phyloP scores from a whole-genome alignment of 2,797 vertebrate genomes.

The Crax fasciolata region DNA sequence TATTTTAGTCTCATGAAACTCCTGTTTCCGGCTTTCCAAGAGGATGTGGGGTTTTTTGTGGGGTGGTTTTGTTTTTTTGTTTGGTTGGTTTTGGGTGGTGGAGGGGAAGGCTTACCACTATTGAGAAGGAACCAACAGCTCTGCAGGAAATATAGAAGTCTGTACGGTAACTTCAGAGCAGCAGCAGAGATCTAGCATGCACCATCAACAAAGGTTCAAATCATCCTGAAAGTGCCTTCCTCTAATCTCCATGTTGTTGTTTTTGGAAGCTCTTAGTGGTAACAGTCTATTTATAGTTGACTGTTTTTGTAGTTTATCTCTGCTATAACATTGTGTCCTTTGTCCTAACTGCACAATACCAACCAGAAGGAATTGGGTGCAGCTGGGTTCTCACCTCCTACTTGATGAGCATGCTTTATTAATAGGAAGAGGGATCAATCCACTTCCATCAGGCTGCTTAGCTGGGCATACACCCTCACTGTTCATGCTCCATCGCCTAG shows the following conservation, averaged over 20 bases:
- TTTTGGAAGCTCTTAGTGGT: constrained; percentile 21
- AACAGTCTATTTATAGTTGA: constrained; percentile 57
- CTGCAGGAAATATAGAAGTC: neutral
- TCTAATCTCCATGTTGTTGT: neutral
- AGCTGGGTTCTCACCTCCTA: neutral
- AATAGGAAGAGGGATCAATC: neutral
- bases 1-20: neutral
- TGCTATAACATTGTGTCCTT: constrained; percentile 23
- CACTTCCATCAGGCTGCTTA: neutral
- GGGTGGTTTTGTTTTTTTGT: neutral
- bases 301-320: constrained; percentile 37
- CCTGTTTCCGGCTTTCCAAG: neutral
- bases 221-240: neutral
- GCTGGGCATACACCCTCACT: neutral
- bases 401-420: neutral
- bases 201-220: neutral
- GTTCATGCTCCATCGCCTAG: neutral
- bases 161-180: neutral
- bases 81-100: neutral
- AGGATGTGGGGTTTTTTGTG: neutral
- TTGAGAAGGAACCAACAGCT: neutral
- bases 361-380: neutral
- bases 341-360: constrained; percentile 11
- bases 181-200: neutral
- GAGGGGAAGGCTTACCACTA: accelerated